Evolutionary conservation across 2,888 invertebrate genomes (phyloP).

Genomic region (Harpalus rubripes): DNA sequence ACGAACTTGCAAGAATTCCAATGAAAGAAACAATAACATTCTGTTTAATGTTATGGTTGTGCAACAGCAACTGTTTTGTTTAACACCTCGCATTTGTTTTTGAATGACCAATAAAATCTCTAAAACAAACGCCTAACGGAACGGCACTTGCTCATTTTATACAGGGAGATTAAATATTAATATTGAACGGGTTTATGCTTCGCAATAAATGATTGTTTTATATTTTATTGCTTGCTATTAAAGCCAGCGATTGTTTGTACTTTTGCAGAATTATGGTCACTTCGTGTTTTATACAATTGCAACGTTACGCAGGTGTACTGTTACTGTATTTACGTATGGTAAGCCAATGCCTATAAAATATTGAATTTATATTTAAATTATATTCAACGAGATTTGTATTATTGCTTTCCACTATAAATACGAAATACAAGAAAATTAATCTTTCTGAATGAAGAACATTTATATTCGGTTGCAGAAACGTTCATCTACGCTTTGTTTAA

Average conservation of each 20-base stretch:
- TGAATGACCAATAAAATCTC: slow-evolving; percentile 7
- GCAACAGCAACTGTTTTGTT: slow-evolving; percentile 12
- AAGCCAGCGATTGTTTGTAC: slow-evolving; percentile 11
- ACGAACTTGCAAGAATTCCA: neutral
- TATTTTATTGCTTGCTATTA: slow-evolving; percentile 40
- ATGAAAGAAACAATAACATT: slow-evolving; percentile 1
- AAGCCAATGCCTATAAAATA: too few relatives aligned
- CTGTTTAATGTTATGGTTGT: neutral
- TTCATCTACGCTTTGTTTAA: too few relatives aligned
- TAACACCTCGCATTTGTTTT: slow-evolving; percentile 29
- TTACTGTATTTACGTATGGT: too few relatives aligned
- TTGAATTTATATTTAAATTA: too few relatives aligned
- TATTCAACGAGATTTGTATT: too few relatives aligned
- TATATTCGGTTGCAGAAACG: too few relatives aligned
- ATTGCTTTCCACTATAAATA: too few relatives aligned
- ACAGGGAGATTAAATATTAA: slow-evolving; percentile 47
- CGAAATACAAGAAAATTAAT: too few relatives aligned
- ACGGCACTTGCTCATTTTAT: slow-evolving; percentile 23
- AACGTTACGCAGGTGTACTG: too few relatives aligned
- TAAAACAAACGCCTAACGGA: slow-evolving; percentile 11
- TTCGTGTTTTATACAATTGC: neutral
- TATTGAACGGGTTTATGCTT: slow-evolving; percentile 43
- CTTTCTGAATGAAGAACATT: too few relatives aligned
- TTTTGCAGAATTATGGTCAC: slow-evolving; percentile 9
- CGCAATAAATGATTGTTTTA: slow-evolving; percentile 38